Evolutionary conservation across 23 tunicate species (phyloP), one percentile per base, ranked within the genome.

Genomic region (Trididemnum nubilum): DNA sequence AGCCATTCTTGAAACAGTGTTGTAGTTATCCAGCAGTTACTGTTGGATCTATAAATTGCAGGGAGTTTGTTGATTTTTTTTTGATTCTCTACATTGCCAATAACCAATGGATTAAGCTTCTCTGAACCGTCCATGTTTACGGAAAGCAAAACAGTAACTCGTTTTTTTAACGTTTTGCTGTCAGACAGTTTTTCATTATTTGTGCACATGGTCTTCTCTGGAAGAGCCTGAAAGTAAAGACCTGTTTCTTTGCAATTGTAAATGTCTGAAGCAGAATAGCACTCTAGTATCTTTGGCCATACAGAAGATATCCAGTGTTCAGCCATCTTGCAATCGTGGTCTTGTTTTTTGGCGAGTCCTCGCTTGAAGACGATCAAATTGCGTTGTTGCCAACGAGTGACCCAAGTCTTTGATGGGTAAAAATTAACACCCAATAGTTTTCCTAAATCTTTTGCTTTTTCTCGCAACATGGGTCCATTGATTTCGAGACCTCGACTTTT

Each of bases 231-330:
- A n/a, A 60, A 79, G 30, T 79, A 57, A 60, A 79, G 72, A 1
- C 83, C 83, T 34, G 83, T 58, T 61, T 79, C 72, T 29, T 79
- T 72, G 61, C 83, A 77, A 35, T 79, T 79, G 72, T 79, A 79
- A 61, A 79, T 79, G 15, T 79, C 83, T 33, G 7, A 57, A 57
- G 83, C 83, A 0, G 72, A 25, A 35, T 60, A 79, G 1, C 72
- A 36, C 36, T 38, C 59, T 54, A 54, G 82, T 29, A 77, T 77
- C 3, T 57, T 19, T 18, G 82, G 82, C 82, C 82, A 77, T 22
- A 77, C 82, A 28, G 69, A 52, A 25, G 15, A 4, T 30, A 77
- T 28, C 82, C 82, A 77, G 69, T 77, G 71, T 28, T 77, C 52
- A 35, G 72, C 72, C 1, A 49, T 72, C 61, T 33, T 27, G 1